Conservation (phyloP, 2,113 vertebrate species). For the Epinephelus lanceolatus region DNA sequence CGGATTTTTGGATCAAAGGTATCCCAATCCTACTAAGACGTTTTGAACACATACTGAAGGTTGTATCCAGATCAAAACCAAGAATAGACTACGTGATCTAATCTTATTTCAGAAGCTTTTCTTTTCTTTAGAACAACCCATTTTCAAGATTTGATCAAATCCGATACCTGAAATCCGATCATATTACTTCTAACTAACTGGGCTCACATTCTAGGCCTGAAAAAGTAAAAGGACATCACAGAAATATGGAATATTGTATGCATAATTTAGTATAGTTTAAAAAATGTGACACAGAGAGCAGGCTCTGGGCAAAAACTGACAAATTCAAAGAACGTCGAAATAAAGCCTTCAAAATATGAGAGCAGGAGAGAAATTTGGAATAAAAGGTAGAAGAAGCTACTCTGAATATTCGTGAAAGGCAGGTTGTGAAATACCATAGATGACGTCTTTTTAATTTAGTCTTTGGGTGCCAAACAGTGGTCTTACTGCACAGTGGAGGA, state of each 20-base stretch:
- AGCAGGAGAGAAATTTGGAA: not conserved
- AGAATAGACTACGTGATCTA: too few species aligned
- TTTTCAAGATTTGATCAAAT: too few species aligned
- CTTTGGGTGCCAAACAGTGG: conserved; percentile 2
- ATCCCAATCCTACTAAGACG: too few species aligned
- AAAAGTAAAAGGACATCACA: not conserved
- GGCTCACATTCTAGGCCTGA: not conserved
- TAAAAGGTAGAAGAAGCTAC: not conserved
- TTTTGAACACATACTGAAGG: too few species aligned
- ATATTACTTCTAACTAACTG: too few species aligned
- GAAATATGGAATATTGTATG: too few species aligned
- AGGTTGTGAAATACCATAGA: not conserved
- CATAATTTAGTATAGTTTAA: too few species aligned
- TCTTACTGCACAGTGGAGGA: not conserved
- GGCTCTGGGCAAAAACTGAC: not conserved
- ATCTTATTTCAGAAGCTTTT: too few species aligned
- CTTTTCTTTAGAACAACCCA: too few species aligned
- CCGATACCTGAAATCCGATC: too few species aligned
- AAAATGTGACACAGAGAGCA: not conserved
- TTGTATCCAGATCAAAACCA: too few species aligned
- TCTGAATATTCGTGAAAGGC: not conserved
- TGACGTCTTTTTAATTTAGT: not conserved
- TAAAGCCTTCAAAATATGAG: not conserved
- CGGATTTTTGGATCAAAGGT: too few species aligned
- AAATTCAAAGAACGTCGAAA: not conserved